Base-by-base conservation (phyloP, 2,888 invertebrate genomes). In the Heliconius sara region DNA sequence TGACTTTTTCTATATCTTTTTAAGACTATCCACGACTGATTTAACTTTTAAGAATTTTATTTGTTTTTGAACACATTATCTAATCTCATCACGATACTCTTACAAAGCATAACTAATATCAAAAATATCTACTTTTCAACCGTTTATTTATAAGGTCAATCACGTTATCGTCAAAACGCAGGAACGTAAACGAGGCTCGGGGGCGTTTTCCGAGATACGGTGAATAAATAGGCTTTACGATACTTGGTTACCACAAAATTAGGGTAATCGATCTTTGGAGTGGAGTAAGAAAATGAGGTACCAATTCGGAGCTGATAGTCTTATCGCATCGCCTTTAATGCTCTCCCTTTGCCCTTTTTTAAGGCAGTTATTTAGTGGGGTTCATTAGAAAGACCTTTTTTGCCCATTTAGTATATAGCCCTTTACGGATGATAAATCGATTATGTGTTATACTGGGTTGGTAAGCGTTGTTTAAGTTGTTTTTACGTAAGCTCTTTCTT, bases 141-240 rank as follows among this genome's bases (percentile, higher is more conserved):
- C 82, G 83, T 85, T 84, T 86, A 86, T 85, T 84, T 85, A 85
- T 84, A 83, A 83, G 84, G 83, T 84, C 85, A 85, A 86, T 85
- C 85, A 83, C 81, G 85, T 85, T 87, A 86, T 86, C 85, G 79
- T 81, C 83, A 83, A 84, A 84, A 79, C 70, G 83, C 84, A 84
- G 84, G 84, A 79, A 84, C 83, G 85, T 82, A 83, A 85, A 84
- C 83, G 84, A 83, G 82, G 80, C 80, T 81, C 79, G 34, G 80
- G 83, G 83, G 84, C 80, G 84, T 77, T 82, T 82, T 81, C 79
- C 76, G 77, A 84, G 83, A 85, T 84, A 84, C 82, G 81, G 76
- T 76, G 80, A 81, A 84, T 82, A 85, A 85, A 85, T 84, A 83
- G 82, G 82, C 82, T 81, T 79, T 79, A 83, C 79, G 82, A 82